These are phyloP conservation scores for Nasonia vitripennis DNA, from an alignment of 1,140 invertebrate species.

Conservation along the genomic window DNA sequence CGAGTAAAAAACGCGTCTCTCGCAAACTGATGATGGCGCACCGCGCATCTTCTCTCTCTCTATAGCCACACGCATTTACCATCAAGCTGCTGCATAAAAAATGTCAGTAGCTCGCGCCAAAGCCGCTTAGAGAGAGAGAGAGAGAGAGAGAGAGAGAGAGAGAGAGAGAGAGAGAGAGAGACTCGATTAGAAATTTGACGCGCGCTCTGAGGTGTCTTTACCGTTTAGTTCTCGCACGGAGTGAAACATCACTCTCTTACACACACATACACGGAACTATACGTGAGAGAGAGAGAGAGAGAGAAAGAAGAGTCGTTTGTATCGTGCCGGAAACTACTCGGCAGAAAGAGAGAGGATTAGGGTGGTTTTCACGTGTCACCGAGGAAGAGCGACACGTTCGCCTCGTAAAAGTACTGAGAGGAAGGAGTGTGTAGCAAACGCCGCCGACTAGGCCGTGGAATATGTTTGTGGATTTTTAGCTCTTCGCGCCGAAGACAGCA, in stretches of 20 bases:
- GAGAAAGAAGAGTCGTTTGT: slow-evolving; percentile 4
- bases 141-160: no score
- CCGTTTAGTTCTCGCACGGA: slow-evolving; percentile 12
- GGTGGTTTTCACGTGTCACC: slow-evolving; percentile 45
- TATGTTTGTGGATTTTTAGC: slow-evolving; percentile 51
- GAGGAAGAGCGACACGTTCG: background rate
- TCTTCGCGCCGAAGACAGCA: background rate
- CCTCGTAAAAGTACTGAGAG: background rate
- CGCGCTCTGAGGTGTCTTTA: slow-evolving; percentile 28
- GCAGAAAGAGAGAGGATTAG: slow-evolving; percentile 28
- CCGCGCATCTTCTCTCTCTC: no score
- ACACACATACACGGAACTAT: background rate
- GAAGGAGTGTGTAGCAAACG: background rate
- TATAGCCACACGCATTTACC: background rate
- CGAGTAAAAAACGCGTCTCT: no score
- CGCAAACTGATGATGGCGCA: no score
- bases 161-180: no score
- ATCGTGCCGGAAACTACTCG: slow-evolving; percentile 47
- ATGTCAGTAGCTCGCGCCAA: slow-evolving; percentile 7
- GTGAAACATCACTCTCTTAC: slow-evolving; percentile 22
- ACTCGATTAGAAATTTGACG: slow-evolving; percentile 47
- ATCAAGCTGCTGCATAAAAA: background rate
- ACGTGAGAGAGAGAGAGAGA: background rate
- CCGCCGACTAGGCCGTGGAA: background rate
- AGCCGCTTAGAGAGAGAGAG: background rate